phyloP scores from a whole-genome alignment of 2,113 vertebrate species.

The Prochilodus magdalenae region DNA sequence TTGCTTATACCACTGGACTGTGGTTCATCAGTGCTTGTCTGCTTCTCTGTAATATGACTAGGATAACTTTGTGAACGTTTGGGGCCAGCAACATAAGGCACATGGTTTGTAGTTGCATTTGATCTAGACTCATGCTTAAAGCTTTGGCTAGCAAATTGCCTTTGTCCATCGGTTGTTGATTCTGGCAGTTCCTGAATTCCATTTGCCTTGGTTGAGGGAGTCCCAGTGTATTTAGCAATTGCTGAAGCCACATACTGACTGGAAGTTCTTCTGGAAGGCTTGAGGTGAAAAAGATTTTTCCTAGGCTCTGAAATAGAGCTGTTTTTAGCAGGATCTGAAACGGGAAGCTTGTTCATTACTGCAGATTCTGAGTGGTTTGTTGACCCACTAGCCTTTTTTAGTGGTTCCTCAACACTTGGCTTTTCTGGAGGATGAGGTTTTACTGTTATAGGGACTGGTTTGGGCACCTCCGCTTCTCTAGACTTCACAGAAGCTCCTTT shows the following conservation, averaged over 20 bases:
- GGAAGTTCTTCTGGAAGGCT: conserved; percentile 86
- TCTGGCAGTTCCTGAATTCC: conserved; percentile 42
- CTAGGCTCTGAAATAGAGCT: conserved; percentile 60
- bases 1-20: conserved; percentile 33
- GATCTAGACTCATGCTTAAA: conserved; percentile 60
- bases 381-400: conserved; percentile 46
- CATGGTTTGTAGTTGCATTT: conserved; percentile 28
- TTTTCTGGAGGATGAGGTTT: conserved; percentile 53
- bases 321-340: conserved; percentile 55
- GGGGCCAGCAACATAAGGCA: conserved; percentile 39
- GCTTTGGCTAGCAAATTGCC: conserved; percentile 7
- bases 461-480: conserved; percentile 57
- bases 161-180: conserved; percentile 44
- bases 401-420: conserved; percentile 22
- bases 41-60: conserved; percentile 53
- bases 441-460: conserved; percentile 32
- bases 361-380: conserved; percentile 45
- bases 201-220: conserved; percentile 52
- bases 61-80: conserved; percentile 61
- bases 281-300: conserved; percentile 80
- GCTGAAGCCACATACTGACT: conserved; percentile 93
- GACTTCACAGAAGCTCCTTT: conserved; percentile 54
- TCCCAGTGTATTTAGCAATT: conserved; percentile 79
- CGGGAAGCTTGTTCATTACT: conserved; percentile 57
- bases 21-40: conserved; percentile 40